phyloP scores from a whole-genome alignment of 2,797 vertebrate species.

The Bradypodion ventrale region DNA sequence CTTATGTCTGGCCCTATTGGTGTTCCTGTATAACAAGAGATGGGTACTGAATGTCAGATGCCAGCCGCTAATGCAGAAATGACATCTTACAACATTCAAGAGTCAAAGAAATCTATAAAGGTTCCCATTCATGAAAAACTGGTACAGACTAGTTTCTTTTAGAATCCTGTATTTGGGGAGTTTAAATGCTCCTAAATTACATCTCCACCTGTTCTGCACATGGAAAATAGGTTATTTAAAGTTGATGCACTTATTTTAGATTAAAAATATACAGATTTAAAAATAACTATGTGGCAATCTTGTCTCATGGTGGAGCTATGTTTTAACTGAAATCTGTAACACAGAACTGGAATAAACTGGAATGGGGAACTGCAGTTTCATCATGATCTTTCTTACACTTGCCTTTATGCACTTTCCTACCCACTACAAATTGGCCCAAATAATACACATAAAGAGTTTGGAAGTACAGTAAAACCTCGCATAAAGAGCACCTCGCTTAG shows the following conservation, averaged over 20 bases:
- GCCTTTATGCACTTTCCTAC: neutral
- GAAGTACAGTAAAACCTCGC: neutral
- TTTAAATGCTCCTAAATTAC: neutral
- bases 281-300: neutral
- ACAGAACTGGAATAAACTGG: neutral
- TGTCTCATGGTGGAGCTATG: neutral
- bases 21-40: slow-evolving; percentile 2
- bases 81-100: neutral
- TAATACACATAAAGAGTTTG: neutral
- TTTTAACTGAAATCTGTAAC: neutral
- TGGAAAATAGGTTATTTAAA: neutral
- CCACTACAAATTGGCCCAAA: neutral
- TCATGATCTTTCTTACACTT: neutral
- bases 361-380: no score
- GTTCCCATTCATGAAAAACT: neutral
- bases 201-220: neutral
- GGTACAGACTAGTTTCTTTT: neutral
- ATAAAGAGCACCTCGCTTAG: no score
- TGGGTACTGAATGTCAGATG: neutral
- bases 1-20: neutral
- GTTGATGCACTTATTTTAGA: neutral
- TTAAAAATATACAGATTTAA: neutral
- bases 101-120: neutral
- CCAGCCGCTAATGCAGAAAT: neutral
- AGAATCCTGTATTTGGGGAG: neutral